These are phyloP conservation scores for Hoplias malabaricus DNA, from an alignment of 2,113 vertebrate species.

Conservation along the genomic window DNA sequence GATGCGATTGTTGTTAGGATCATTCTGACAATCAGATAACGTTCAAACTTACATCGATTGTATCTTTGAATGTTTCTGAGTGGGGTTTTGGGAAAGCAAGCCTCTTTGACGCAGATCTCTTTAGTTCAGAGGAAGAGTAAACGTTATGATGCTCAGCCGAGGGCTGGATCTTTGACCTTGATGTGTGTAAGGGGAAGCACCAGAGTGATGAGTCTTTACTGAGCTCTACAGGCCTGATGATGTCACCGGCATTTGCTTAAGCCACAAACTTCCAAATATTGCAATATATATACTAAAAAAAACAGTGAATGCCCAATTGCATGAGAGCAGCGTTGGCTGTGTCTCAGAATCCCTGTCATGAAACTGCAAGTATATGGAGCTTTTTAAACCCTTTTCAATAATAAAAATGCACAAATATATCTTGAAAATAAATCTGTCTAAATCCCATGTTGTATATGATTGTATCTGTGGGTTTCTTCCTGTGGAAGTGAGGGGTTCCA, in stretches of 20 bases:
- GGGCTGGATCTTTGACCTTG: not conserved
- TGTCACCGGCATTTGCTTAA: not conserved
- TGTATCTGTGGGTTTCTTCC: too few species aligned
- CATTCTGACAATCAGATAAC: not conserved
- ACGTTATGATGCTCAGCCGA: not conserved
- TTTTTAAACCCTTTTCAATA: too few species aligned
- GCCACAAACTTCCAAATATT: not conserved
- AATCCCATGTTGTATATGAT: too few species aligned
- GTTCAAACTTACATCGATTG: not conserved
- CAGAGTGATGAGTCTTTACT: not conserved
- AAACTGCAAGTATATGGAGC: too few species aligned
- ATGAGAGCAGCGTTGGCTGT: too few species aligned
- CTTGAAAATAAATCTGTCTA: too few species aligned
- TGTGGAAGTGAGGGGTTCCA: too few species aligned
- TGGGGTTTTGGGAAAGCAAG: not conserved
- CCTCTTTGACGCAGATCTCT: not conserved
- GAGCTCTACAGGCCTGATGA: not conserved
- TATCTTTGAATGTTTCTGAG: not conserved
- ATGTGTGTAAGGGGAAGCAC: not conserved
- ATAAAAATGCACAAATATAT: too few species aligned
- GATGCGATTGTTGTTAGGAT: too few species aligned
- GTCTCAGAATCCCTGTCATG: too few species aligned
- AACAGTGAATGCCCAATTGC: too few species aligned
- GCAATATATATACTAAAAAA: too few species aligned
- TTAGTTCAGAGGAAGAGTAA: constrained; percentile 9